These are phyloP conservation scores for Plodia interpunctella DNA, from an alignment of 1,140 invertebrate species.

Conservation along the genomic window DNA sequence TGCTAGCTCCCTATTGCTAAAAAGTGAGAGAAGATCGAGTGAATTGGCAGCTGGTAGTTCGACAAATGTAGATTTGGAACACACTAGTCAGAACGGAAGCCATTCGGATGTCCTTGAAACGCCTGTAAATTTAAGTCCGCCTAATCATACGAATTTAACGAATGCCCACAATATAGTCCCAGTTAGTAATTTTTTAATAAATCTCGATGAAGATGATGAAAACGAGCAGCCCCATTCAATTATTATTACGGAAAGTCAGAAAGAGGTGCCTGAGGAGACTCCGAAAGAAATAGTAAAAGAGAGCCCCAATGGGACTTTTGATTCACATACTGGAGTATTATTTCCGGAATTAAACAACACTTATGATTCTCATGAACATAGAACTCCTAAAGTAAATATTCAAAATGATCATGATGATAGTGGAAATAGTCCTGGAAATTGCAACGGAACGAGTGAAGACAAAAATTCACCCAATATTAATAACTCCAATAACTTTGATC, in stretches of 20 bases:
- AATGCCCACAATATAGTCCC: constrained; percentile 52
- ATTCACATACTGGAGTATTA: constrained; percentile 32
- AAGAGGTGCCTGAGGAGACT: constrained; percentile 38
- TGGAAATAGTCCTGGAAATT: background rate
- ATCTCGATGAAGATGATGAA: constrained; percentile 63
- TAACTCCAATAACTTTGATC: constrained; percentile 5
- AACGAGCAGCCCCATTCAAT: constrained; percentile 69
- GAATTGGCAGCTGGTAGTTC: constrained; percentile 29
- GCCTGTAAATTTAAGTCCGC: constrained; percentile 40
- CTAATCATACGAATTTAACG: constrained; percentile 54
- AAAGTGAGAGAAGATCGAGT: constrained; percentile 49
- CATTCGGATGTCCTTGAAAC: constrained; percentile 13
- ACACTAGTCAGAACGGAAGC: constrained; percentile 28
- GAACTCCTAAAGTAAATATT: constrained; percentile 22
- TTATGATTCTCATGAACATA: constrained; percentile 40
- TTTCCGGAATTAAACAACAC: constrained; percentile 30
- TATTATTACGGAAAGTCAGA: constrained; percentile 57
- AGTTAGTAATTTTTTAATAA: constrained; percentile 41
- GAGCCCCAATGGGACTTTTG: constrained; percentile 38
- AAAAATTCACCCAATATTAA: background rate
- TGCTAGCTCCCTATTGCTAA: constrained; percentile 48
- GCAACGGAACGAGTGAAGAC: background rate
- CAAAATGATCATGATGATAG: background rate
- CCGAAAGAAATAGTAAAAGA: constrained; percentile 38
- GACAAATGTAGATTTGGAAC: constrained; percentile 25